A percentile compares a stretch with the other conserved stretches of the same genome.
Evolutionary conservation across 2,113 vertebrate genomes (phyloP).

Genomic region (Vidua chalybeata): DNA sequence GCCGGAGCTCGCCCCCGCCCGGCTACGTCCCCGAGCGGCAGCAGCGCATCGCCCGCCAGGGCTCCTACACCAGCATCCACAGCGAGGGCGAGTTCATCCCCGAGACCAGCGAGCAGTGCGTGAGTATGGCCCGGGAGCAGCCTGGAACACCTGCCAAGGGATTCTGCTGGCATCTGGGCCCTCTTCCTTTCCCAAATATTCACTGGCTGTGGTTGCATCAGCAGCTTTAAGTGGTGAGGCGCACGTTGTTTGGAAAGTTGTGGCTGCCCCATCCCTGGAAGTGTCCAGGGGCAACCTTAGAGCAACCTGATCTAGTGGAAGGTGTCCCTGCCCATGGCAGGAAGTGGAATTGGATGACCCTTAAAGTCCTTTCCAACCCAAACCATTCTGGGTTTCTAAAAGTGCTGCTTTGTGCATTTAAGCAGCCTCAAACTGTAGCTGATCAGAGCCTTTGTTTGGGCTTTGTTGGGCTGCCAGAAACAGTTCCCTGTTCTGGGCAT

Average conservation of each 20-base stretch:
- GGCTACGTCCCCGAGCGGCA: conserved; percentile 94
- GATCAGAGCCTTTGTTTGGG: too few species aligned
- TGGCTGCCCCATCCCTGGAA: neutral
- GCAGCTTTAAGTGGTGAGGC: neutral
- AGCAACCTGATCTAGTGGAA: neutral
- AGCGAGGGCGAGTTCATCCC: conserved; percentile 98
- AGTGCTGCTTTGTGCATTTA: neutral
- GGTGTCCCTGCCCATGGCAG: neutral
- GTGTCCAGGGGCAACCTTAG: neutral
- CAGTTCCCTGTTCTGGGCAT: neutral
- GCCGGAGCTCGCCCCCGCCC: conserved; percentile 92
- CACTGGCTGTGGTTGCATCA: neutral
- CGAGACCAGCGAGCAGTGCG: conserved; percentile 91
- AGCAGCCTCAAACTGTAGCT: neutral
- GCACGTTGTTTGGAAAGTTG: neutral
- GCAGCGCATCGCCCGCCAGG: conserved; percentile 92
- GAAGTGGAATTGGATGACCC: neutral
- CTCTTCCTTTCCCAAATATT: neutral
- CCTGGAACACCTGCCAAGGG: neutral
- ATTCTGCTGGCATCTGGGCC: neutral
- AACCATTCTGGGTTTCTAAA: neutral
- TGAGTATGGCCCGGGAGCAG: conserved; percentile 71
- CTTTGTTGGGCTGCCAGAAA: neutral
- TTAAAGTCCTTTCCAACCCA: neutral
- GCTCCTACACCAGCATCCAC: conserved; percentile 96